Evolutionary conservation across 2,113 vertebrate species (phyloP).

Genomic region (Eptesicus fuscus): DNA sequence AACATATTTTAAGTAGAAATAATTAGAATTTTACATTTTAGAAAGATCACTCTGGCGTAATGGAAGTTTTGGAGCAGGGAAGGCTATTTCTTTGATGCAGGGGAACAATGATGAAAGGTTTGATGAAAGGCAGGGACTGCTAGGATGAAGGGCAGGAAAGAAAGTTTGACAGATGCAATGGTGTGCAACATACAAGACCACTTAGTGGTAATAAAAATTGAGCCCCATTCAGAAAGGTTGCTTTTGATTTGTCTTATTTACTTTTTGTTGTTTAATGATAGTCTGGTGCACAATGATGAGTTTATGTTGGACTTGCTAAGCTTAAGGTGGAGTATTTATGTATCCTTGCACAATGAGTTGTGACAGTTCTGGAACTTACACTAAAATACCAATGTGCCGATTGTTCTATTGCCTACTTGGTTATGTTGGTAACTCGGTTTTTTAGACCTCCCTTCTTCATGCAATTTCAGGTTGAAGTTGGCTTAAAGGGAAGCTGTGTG

Average conservation of each 20-base stretch:
- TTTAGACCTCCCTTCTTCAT: background rate
- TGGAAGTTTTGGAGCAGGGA: background rate
- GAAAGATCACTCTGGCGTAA: background rate
- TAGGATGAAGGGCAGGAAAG: background rate
- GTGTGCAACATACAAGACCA: background rate
- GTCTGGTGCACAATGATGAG: background rate
- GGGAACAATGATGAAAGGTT: background rate
- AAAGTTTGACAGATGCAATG: background rate
- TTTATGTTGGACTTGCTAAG: background rate
- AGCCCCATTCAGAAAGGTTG: background rate
- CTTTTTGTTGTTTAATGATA: background rate
- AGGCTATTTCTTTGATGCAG: background rate
- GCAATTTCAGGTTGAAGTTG: background rate
- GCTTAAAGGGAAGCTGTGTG: background rate
- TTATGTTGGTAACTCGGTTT: background rate
- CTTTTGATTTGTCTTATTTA: background rate
- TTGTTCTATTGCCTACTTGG: background rate
- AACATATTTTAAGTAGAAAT: constrained; percentile 37
- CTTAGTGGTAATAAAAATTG: background rate
- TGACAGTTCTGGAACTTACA: background rate
- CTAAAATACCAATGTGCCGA: background rate
- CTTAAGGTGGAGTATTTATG: background rate
- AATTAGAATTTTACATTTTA: background rate
- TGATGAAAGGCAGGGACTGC: background rate
- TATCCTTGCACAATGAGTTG: background rate